These are phyloP conservation scores for Isoperla grammatica DNA, from an alignment of 2,888 invertebrate species.

Conservation along the genomic window DNA sequence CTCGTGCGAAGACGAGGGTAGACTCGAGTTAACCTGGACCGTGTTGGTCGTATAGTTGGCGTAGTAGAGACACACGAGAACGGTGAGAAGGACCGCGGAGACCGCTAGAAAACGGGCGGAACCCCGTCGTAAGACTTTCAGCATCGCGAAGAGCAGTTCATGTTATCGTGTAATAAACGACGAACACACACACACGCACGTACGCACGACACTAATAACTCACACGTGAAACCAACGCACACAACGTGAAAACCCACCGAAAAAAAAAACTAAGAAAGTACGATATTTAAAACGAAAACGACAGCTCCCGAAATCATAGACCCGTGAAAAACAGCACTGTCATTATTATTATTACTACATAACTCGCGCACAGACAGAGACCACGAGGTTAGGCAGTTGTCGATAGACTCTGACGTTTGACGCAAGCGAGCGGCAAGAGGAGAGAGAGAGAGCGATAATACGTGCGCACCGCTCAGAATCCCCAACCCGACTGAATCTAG, in stretches of 20 bases:
- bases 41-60: conserved; percentile 39
- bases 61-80: conserved; percentile 43
- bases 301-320: no score
- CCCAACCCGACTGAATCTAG: no score
- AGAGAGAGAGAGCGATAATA: no score
- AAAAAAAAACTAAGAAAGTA: background rate
- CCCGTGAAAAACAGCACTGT: no score
- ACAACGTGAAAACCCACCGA: background rate
- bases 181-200: conserved; percentile 16
- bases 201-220: conserved; percentile 15
- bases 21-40: background rate
- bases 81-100: conserved; percentile 40
- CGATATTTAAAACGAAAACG: no score
- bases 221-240: background rate
- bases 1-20: background rate
- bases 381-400: no score
- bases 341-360: no score
- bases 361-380: no score
- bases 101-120: conserved; percentile 42
- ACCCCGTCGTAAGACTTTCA: conserved; percentile 44
- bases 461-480: no score
- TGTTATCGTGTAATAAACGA: conserved; percentile 10
- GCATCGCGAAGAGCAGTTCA: conserved; percentile 37
- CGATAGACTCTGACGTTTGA: no score
- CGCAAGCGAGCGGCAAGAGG: no score